Base-by-base conservation (phyloP, 2,888 invertebrate genomes). In the Stenotaenia linearis region DNA sequence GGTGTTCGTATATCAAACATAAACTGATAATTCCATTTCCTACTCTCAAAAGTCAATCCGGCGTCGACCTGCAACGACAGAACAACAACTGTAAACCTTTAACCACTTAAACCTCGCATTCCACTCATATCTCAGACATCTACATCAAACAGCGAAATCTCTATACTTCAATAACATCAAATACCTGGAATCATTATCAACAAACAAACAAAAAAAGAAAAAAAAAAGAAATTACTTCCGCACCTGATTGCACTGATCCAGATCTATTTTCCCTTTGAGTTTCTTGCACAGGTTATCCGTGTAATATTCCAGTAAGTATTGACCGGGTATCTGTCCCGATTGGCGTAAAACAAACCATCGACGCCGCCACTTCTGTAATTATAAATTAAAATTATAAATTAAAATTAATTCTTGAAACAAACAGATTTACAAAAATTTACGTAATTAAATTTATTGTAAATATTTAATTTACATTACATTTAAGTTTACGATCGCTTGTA, bases 241-340 rank as follows among this genome's bases (percentile, higher is more conserved):
- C 28, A 95, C 95, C 90, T 97, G 96, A 88, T 97, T 96, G 87
- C 97, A 97, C 86, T 96, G 93, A 89, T 97, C 97, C 85, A 98
- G 90, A 89, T 97, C 94, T 84, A 98, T 87, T 80, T 82, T 82
- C n/a, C 87, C 87, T 79, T 85, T 85, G 37, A 84, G 82, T 78
- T 84, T 84, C 50, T 82, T 83, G 79, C 85, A 85, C 28, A 82
- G 82, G 79, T 85, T 84, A 82, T 97, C 96, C 50, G 95, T 93
- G 87, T 94, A 97, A 87, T 98, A 98, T 86, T 95, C 96, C 84
- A 97, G 89, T 85, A 94, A 92, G 88, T 94, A 97, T 87, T 96
- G 96, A 80, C 94, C 95, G 79, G 97, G 97, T 84, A 96, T 91
- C 86, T 96, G 95, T 83, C 96, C 95, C 45, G 93, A 92, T 86